Percentiles rank a stretch among this genome's conserved stretches.
Evolutionary conservation across 2,888 invertebrate species (phyloP).

Genomic region (Crossocerus cetratus): DNA sequence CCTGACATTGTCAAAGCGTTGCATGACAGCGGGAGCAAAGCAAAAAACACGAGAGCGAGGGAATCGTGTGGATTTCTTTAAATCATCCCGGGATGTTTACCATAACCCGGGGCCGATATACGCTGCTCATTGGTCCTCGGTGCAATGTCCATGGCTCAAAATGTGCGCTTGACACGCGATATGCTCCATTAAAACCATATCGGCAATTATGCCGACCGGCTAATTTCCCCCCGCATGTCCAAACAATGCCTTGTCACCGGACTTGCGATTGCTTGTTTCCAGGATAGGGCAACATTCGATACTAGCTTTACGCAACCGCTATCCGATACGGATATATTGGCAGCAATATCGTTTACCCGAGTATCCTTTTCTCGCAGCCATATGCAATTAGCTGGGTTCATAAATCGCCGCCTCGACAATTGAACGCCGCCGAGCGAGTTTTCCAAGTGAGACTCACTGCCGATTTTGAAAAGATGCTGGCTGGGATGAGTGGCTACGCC

Average conservation of each 20-base stretch:
- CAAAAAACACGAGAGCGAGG: neutral
- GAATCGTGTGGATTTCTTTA: neutral
- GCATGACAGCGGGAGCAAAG: neutral
- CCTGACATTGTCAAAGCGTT: neutral
- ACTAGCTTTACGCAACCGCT: slow-evolving; percentile 46
- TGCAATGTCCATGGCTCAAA: slow-evolving; percentile 19
- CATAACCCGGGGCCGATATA: too few relatives aligned
- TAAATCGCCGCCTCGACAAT: neutral
- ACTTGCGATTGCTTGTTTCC: neutral
- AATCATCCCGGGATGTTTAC: too few relatives aligned
- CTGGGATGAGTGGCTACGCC: neutral
- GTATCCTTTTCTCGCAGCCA: slow-evolving; percentile 22
- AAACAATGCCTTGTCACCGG: too few relatives aligned
- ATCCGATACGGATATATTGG: slow-evolving; percentile 27
- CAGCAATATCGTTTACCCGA: slow-evolving; percentile 23
- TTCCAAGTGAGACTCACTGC: too few relatives aligned
- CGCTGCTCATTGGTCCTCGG: neutral
- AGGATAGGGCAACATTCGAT: slow-evolving; percentile 27
- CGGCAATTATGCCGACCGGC: neutral
- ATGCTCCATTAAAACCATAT: neutral
- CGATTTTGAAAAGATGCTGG: too few relatives aligned
- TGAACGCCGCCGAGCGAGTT: too few relatives aligned
- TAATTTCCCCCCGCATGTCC: neutral
- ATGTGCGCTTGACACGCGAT: neutral
- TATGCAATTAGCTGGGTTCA: slow-evolving; percentile 19